phyloP scores from a whole-genome alignment of 2,113 vertebrate genomes.

The Rana temporaria region DNA sequence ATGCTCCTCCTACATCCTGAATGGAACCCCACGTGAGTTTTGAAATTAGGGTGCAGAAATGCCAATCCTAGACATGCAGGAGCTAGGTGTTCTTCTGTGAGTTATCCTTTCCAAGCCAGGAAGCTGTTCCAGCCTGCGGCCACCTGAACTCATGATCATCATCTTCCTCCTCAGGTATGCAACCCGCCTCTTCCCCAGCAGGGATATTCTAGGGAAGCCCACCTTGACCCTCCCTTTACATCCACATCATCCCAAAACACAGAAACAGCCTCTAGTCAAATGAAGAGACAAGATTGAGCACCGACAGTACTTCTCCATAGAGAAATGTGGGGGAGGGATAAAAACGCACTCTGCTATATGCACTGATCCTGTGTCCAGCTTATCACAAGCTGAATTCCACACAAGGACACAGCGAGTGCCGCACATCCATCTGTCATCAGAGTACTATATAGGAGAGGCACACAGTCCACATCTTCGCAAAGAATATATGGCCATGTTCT shows the following conservation, averaged over 20 bases:
- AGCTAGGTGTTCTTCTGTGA: conserved; percentile 26
- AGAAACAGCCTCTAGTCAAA: not conserved
- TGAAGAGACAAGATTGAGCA: conserved; percentile 7
- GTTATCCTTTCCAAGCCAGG: conserved; percentile 27
- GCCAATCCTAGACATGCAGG: not conserved
- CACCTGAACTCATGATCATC: conserved; percentile 56
- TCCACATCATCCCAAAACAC: not conserved
- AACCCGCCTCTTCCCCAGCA: conserved; percentile 12
- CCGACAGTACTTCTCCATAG: conserved; percentile 16
- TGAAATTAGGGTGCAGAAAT: conserved; percentile 30
- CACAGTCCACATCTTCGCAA: not conserved
- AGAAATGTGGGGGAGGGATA: conserved; percentile 17
- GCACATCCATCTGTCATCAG: conserved; percentile 35
- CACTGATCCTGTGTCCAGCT: conserved; percentile 44
- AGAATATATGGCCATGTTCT: not conserved
- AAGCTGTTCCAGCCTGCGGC: conserved; percentile 55
- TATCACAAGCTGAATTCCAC: conserved; percentile 53
- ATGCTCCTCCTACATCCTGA: conserved; percentile 51
- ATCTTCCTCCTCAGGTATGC: conserved; percentile 48
- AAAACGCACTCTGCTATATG: not conserved
- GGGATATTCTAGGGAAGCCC: conserved; percentile 21
- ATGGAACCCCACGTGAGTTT: conserved; percentile 12
- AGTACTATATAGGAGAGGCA: not conserved
- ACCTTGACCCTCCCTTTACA: conserved; percentile 21
- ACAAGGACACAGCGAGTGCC: conserved; percentile 30